Evolutionary conservation across 2,888 invertebrate genomes (phyloP).

Genomic region (Candidula unifasciata): DNA sequence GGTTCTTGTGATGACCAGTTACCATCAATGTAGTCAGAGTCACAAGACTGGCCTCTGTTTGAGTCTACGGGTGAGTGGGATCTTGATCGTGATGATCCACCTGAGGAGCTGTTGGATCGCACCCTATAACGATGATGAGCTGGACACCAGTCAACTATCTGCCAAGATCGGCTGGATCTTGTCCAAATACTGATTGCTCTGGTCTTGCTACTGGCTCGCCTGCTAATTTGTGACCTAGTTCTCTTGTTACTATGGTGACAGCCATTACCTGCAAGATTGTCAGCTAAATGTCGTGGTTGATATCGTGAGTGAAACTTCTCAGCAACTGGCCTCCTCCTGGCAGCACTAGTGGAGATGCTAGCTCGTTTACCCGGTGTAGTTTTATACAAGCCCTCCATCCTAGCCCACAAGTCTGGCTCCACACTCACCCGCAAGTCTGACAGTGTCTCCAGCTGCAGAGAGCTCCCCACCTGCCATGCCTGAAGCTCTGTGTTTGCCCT

Average conservation of each 20-base stretch:
- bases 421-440: too few relatives aligned
- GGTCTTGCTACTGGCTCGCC: background rate
- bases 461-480: too few relatives aligned
- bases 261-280: background rate
- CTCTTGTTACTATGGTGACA: constrained; percentile 44
- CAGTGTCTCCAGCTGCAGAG: too few relatives aligned
- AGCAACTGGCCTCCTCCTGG: background rate
- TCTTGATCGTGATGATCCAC: constrained; percentile 60
- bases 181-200: background rate
- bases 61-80: constrained; percentile 61
- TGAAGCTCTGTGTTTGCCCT: background rate
- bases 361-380: constrained; percentile 62
- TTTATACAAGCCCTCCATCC: constrained; percentile 67
- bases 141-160: background rate
- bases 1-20: constrained; percentile 60
- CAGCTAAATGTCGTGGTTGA: constrained; percentile 3
- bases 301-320: too few relatives aligned
- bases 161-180: too few relatives aligned
- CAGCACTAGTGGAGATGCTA: background rate
- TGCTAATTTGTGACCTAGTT: constrained; percentile 47
- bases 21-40: constrained; percentile 58
- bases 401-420: constrained; percentile 70
- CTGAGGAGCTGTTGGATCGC: constrained; percentile 60
- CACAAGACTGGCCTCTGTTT: constrained; percentile 53
- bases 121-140: constrained; percentile 41